Conservation (phyloP, 1,140 invertebrate genomes). For the Formica exsecta region DNA sequence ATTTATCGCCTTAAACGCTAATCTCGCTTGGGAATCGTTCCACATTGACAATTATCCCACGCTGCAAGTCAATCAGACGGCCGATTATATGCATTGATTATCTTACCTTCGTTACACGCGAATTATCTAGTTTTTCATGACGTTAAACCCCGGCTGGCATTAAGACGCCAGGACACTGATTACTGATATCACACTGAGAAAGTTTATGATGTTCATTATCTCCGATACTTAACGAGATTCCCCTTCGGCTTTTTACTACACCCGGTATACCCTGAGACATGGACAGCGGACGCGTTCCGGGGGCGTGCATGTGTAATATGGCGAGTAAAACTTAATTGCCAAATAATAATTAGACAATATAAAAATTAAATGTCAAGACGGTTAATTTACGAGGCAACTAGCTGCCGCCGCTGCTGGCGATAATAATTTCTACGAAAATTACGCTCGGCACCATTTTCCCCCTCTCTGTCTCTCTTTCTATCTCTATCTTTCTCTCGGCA, state of each 20-base stretch:
- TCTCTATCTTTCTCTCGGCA: neutral
- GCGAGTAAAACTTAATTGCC: constrained; percentile 71
- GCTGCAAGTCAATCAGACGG: neutral
- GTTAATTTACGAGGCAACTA: constrained; percentile 65
- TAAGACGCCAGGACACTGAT: neutral
- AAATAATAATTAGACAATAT: constrained; percentile 71
- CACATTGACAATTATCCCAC: neutral
- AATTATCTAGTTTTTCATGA: constrained; percentile 52
- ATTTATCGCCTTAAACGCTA: constrained; percentile 3
- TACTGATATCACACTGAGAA: constrained; percentile 41
- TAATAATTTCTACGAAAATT: constrained; percentile 73
- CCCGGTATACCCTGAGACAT: neutral
- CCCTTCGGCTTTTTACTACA: constrained; percentile 62
- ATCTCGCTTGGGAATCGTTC: constrained; percentile 22
- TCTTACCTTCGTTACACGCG: constrained; percentile 21
- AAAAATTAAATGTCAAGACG: constrained; percentile 39
- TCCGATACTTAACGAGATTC: constrained; percentile 52
- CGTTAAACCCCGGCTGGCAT: constrained; percentile 38
- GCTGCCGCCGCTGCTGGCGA: constrained; percentile 37
- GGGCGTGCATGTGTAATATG: constrained; percentile 51
- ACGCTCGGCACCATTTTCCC: constrained; percentile 23
- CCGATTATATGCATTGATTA: neutral
- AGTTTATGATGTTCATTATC: constrained; percentile 45
- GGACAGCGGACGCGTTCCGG: neutral
- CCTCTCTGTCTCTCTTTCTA: neutral